A percentile compares a stretch with the other conserved stretches of the same genome.
Conservation (phyloP, 2,888 invertebrate genomes). For the Cataglyphis albicans region DNA sequence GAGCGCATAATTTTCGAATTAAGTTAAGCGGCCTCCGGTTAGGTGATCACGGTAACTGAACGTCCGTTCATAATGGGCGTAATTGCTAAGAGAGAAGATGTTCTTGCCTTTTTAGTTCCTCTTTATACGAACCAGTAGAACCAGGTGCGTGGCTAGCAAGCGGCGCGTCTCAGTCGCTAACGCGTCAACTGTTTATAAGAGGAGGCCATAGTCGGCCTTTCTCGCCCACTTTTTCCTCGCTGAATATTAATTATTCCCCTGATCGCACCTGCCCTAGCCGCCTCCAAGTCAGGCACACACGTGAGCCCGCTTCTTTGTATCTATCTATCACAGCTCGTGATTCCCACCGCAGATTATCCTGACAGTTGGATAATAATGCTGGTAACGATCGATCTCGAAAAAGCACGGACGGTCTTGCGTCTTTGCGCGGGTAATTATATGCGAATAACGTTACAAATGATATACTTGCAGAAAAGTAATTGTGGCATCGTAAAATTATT, state of each 20-base stretch:
- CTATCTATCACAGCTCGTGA: slow-evolving; percentile 69
- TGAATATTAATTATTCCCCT: slow-evolving; percentile 83
- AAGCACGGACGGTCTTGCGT: slow-evolving; percentile 53
- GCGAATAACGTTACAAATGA: background rate
- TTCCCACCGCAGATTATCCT: slow-evolving; percentile 71
- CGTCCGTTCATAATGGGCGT: slow-evolving; percentile 58
- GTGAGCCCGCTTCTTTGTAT: slow-evolving; percentile 58
- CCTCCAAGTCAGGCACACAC: slow-evolving; percentile 62
- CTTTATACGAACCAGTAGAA: slow-evolving; percentile 21
- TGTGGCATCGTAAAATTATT: background rate
- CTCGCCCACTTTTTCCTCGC: slow-evolving; percentile 74
- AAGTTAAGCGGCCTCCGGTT: slow-evolving; percentile 49
- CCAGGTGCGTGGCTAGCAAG: slow-evolving; percentile 73
- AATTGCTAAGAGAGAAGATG: slow-evolving; percentile 62
- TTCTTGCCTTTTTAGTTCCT: slow-evolving; percentile 14
- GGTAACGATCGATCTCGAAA: slow-evolving; percentile 68
- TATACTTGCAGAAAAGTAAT: background rate
- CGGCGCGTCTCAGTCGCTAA: slow-evolving; percentile 72
- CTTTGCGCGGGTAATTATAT: background rate
- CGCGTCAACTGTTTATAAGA: slow-evolving; percentile 77
- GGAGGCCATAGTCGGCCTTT: slow-evolving; percentile 63
- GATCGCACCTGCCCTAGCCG: slow-evolving; percentile 78
- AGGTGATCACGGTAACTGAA: slow-evolving; percentile 64
- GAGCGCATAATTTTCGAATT: slow-evolving; percentile 53
- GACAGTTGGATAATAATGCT: slow-evolving; percentile 70